Percentiles rank a stretch among this genome's conserved stretches.
phyloP scores from a whole-genome alignment of 2,113 vertebrate species.

The Bagarius yarrelli region DNA sequence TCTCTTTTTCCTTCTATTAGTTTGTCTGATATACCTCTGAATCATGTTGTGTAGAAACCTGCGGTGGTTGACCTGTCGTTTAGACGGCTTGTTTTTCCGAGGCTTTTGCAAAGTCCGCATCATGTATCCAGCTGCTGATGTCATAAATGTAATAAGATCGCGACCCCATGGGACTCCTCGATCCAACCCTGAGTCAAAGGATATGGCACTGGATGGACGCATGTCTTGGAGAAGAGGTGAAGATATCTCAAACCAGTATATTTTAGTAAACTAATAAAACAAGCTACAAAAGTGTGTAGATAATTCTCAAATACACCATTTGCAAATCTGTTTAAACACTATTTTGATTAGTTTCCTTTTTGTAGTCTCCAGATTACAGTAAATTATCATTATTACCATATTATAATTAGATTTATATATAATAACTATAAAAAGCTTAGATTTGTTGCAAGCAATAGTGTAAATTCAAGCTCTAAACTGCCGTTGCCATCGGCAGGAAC shows the following conservation, averaged over 20 bases:
- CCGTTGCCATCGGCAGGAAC: neutral
- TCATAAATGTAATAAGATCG: conserved; percentile 80
- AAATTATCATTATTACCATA: neutral
- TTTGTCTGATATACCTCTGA: conserved; percentile 65
- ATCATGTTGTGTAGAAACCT: conserved; percentile 84
- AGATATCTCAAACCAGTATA: neutral
- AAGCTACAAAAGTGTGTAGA: too few relatives aligned
- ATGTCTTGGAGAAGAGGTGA: conserved; percentile 56
- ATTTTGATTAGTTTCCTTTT: too few relatives aligned
- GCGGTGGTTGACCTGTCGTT: conserved; percentile 80
- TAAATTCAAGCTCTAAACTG: neutral
- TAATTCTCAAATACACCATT: too few relatives aligned
- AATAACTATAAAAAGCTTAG: neutral
- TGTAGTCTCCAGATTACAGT: neutral
- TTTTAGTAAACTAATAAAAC: too few relatives aligned
- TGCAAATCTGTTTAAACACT: too few relatives aligned
- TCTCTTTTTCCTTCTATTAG: neutral
- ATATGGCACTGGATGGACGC: conserved; percentile 58
- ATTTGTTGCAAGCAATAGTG: neutral
- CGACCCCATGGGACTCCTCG: conserved; percentile 67
- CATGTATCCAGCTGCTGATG: conserved; percentile 80
- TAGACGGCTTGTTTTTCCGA: conserved; percentile 72
- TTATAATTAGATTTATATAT: neutral
- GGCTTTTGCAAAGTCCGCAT: conserved; percentile 80
- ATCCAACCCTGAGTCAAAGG: conserved; percentile 69